Conservation (phyloP, 2,888 invertebrate species). For the Listrodromus nycthemerus region DNA sequence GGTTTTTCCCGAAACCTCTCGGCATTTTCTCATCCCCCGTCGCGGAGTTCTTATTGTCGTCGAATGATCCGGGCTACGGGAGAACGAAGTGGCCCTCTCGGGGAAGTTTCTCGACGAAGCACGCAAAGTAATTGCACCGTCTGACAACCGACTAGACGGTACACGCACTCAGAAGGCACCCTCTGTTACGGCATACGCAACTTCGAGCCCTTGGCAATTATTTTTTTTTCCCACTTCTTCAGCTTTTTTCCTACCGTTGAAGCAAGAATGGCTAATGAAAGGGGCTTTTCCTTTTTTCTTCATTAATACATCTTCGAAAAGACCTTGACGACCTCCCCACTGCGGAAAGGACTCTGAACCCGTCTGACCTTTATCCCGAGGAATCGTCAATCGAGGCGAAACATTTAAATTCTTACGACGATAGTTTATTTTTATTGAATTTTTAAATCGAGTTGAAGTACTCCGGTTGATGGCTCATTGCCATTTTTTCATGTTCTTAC, state of each 20-base stretch:
- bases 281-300: conserved; percentile 8
- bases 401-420: not conserved
- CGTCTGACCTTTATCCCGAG: not conserved
- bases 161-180: conserved; percentile 27
- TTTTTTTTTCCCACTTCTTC: conserved; percentile 35
- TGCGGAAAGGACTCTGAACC: conserved; percentile 6
- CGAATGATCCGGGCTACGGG: conserved; percentile 9
- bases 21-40: not conserved
- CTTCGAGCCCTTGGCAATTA: conserved; percentile 23
- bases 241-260: not conserved
- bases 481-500: no score
- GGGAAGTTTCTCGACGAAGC: conserved; percentile 35
- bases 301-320: conserved; percentile 30
- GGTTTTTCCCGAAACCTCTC: conserved; percentile 18
- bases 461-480: no score
- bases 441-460: no score
- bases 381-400: not conserved
- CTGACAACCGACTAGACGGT: conserved; percentile 52
- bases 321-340: conserved; percentile 16
- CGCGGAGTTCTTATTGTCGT: conserved; percentile 30
- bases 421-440: not conserved
- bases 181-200: not conserved
- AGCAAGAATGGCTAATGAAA: conserved; percentile 16
- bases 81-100: conserved; percentile 1
- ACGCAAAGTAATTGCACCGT: conserved; percentile 58